These are phyloP conservation scores for Chalcosyrphus nemorum DNA, from an alignment of 2,888 invertebrate genomes.

Conservation along the genomic window DNA sequence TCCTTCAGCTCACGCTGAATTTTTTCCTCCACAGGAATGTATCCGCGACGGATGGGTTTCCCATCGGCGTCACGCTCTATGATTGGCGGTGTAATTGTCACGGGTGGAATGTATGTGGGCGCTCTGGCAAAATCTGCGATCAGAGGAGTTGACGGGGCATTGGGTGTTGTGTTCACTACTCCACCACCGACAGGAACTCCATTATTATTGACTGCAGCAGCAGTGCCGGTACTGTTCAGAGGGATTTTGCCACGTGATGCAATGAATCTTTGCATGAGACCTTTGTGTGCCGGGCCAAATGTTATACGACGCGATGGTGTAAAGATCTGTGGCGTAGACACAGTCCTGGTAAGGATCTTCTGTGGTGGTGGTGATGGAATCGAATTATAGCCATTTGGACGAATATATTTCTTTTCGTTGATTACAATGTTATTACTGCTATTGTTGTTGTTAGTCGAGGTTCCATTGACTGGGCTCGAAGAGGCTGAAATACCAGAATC, in stretches of 20 bases:
- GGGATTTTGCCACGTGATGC: conserved; percentile 89
- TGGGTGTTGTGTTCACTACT: conserved; percentile 37
- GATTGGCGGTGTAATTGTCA: conserved; percentile 80
- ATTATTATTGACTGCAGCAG: conserved; percentile 35
- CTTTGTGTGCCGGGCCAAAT: conserved; percentile 86
- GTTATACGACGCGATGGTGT: conserved; percentile 84
- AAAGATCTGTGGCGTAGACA: conserved; percentile 79
- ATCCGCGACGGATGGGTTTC: conserved; percentile 88
- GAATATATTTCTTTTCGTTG: conserved; percentile 78
- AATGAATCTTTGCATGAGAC: conserved; percentile 93
- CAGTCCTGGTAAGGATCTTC: conserved; percentile 79
- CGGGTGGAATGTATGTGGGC: conserved; percentile 78
- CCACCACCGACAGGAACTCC: conserved; percentile 18
- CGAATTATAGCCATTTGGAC: conserved; percentile 79
- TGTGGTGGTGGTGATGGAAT: conserved; percentile 81
- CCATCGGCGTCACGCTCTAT: conserved; percentile 85
- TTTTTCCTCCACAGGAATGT: conserved; percentile 93
- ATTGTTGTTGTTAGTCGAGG: conserved; percentile 75
- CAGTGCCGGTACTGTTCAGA: conserved; percentile 65
- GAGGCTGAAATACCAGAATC: conserved; percentile 82
- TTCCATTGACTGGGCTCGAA: conserved; percentile 78
- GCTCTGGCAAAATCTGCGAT: conserved; percentile 56
- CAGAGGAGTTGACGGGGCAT: conserved; percentile 60
- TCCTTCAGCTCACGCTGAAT: conserved; percentile 93
- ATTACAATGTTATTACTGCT: conserved; percentile 35